Conservation (phyloP, 35 echinoderm and acorn worm genomes). For the Heliocidaris erythrogramma region DNA sequence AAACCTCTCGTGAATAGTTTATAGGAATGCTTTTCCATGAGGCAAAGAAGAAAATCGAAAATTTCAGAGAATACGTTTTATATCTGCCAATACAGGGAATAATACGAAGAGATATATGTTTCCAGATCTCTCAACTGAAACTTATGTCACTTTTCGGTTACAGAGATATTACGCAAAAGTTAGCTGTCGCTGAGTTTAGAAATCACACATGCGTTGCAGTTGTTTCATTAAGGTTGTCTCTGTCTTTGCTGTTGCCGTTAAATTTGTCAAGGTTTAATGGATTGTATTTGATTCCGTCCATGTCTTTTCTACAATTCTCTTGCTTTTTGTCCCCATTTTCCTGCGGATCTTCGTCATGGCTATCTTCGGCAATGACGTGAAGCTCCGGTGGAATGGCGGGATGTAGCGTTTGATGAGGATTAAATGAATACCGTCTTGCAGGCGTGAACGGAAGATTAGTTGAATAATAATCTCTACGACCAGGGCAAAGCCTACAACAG, state of each 20-base stretch:
- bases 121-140: background rate
- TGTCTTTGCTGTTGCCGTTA: constrained; percentile 18
- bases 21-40: background rate
- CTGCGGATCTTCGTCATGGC: constrained; percentile 26
- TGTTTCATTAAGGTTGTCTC: background rate
- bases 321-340: background rate
- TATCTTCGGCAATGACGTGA: constrained; percentile 36
- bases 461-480: background rate
- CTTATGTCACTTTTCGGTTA: background rate
- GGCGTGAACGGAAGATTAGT: background rate
- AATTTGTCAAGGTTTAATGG: constrained; percentile 17
- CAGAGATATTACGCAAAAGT: background rate
- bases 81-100: background rate
- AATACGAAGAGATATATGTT: background rate
- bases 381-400: background rate
- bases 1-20: background rate
- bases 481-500: constrained; percentile 11
- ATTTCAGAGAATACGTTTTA: background rate
- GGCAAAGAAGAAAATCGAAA: background rate
- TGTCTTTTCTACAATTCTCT: background rate
- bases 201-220: constrained; percentile 19
- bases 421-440: background rate
- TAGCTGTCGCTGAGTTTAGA: background rate
- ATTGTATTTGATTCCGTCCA: background rate
- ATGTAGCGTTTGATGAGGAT: background rate